Percentiles rank a stretch among this genome's conserved stretches.
These are phyloP conservation scores for Trichacis sp. DNA, from an alignment of 2,888 invertebrate species.

Conservation along the genomic window DNA sequence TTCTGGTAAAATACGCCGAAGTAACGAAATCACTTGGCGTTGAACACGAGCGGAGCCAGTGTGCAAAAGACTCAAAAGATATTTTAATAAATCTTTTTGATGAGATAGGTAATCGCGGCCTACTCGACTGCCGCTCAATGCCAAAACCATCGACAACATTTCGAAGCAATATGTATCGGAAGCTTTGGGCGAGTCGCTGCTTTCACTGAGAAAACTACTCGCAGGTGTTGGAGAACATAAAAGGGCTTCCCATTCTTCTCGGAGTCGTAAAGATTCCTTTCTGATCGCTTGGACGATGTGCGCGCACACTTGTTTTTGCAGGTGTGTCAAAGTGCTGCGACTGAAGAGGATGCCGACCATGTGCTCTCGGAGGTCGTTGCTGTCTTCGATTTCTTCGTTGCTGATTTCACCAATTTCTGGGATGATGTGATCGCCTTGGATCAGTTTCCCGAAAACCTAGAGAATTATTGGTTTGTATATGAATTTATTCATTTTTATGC, in stretches of 20 bases:
- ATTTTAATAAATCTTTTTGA: slow-evolving; percentile 85
- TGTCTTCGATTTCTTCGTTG: slow-evolving; percentile 68
- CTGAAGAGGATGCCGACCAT: slow-evolving; percentile 97
- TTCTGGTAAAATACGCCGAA: slow-evolving; percentile 90
- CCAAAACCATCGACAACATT: slow-evolving; percentile 94
- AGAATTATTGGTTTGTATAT: no score
- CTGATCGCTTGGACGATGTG: slow-evolving; percentile 92
- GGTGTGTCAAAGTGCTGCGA: slow-evolving; percentile 90
- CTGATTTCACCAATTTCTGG: slow-evolving; percentile 59
- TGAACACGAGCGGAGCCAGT: slow-evolving; percentile 96
- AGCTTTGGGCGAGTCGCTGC: slow-evolving; percentile 70
- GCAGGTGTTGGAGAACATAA: slow-evolving; percentile 70
- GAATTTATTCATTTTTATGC: no score
- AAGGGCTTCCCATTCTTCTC: slow-evolving; percentile 90
- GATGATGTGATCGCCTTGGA: slow-evolving; percentile 76
- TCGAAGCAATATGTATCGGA: slow-evolving; percentile 97
- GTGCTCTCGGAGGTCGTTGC: slow-evolving; percentile 88
- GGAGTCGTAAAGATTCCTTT: slow-evolving; percentile 86
- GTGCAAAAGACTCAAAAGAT: slow-evolving; percentile 88
- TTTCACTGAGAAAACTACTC: slow-evolving; percentile 64
- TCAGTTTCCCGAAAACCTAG: slow-evolving; percentile 90
- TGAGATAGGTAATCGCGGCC: slow-evolving; percentile 92
- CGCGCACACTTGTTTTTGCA: slow-evolving; percentile 89
- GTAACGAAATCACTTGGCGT: slow-evolving; percentile 88
- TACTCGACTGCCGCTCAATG: slow-evolving; percentile 91